Evolutionary conservation across 2,888 invertebrate species (phyloP).

Genomic region (Isoperla grammatica): DNA sequence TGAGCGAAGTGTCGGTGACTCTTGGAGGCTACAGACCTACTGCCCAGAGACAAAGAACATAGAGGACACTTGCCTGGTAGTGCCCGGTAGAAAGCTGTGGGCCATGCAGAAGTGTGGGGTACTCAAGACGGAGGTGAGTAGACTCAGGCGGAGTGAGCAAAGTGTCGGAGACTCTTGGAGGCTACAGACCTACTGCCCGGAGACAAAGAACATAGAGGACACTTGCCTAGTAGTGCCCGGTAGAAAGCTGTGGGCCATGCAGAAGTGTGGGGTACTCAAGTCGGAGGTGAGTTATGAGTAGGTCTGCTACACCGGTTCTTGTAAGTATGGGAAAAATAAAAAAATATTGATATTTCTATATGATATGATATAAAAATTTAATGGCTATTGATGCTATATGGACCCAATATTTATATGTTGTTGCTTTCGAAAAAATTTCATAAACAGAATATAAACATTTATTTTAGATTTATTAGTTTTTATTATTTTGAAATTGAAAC

Average conservation of each 20-base stretch:
- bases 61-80: constrained; percentile 67
- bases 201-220: constrained; percentile 57
- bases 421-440: too few relatives aligned
- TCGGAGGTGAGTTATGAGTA: constrained; percentile 51
- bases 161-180: constrained; percentile 87
- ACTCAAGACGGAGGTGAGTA: constrained; percentile 58
- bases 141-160: constrained; percentile 72
- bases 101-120: constrained; percentile 68
- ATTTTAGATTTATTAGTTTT: too few relatives aligned
- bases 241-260: constrained; percentile 72
- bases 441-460: too few relatives aligned
- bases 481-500: too few relatives aligned
- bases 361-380: too few relatives aligned
- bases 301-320: too few relatives aligned
- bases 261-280: constrained; percentile 70
- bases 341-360: too few relatives aligned
- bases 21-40: constrained; percentile 76
- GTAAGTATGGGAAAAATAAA: too few relatives aligned
- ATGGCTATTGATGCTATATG: too few relatives aligned
- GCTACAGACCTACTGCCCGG: constrained; percentile 67
- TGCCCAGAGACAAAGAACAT: constrained; percentile 60
- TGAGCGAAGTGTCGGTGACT: constrained; percentile 78
- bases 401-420: too few relatives aligned
- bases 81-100: constrained; percentile 77
- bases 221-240: constrained; percentile 71